Evolutionary conservation across 2,888 invertebrate species (phyloP), one percentile per base, ranked within the genome.

Genomic region (Dryomyza anilis): DNA sequence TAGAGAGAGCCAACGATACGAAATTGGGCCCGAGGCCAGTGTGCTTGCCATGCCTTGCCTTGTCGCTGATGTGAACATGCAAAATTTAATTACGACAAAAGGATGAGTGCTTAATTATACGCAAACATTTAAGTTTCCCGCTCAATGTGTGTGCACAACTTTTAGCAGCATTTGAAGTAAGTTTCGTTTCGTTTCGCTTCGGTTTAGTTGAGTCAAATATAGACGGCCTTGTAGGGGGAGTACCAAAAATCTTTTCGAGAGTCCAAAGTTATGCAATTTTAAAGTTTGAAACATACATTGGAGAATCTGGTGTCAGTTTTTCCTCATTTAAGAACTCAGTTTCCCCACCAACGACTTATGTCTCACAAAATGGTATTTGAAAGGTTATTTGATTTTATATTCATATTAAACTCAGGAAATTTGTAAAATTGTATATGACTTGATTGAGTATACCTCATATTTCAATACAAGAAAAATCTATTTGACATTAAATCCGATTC

Each of bases 21-120:
- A 43, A 60, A 39, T 60, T 21, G 48, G 39, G 60, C 64, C 60
- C 55, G 64, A 23, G 53, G 64, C 60, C 59, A 46, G 25, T 59
- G 46, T 58, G 58, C 46, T 43, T 48, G 46, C 48, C 19, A 27
- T 29, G 30, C 39, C 52, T 25, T 16, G 48, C n/a, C n/a, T n/a
- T n/a, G 71, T 73, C 73, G 74, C 68, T 74, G 75, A 78, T 80
- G 79, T 80, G 80, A 80, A 80, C 78, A 81, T 81, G 76, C 79
- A 76, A 81, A 81, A 81, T 81, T 79, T 78, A 81, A 81, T 81
- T 81, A 81, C 76, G 77, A 77, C 80, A 78, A 81, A 79, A 81
- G 81, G 78, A 81, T 81, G 81, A 81, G 81, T 79, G 81, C 81
- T 81, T 81, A 81, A 81, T 81, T 81, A 81, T 75, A 80, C 77